Conservation (phyloP, 2,797 vertebrate genomes). For the Kryptopterus vitreolus region DNA sequence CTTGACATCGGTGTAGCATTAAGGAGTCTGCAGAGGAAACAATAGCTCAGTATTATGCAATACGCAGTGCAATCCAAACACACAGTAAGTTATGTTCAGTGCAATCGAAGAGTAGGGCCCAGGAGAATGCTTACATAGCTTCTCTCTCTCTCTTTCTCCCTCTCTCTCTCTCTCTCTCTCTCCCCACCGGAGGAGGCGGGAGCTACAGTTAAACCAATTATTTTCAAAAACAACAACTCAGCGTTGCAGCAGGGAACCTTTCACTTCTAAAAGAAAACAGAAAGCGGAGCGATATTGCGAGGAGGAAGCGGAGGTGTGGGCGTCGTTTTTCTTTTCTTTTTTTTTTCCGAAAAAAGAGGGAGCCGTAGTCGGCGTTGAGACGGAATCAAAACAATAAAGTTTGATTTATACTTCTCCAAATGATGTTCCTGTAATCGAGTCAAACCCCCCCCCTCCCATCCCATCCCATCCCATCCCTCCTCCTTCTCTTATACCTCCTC, state of each 20-base stretch:
- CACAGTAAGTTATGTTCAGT: constrained; percentile 43
- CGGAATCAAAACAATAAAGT: constrained; percentile 57
- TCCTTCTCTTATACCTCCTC: constrained; percentile 40
- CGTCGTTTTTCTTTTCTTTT: no score
- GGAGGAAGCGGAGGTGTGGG: constrained; percentile 47
- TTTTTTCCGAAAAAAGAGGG: constrained; percentile 1
- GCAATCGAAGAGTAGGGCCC: constrained; percentile 45
- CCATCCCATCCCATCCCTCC: not conserved
- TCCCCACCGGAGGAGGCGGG: constrained; percentile 44
- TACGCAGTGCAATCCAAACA: constrained; percentile 41
- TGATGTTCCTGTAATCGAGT: constrained; percentile 61
- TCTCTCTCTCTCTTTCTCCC: no score
- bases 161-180: no score
- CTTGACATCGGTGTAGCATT: constrained; percentile 31
- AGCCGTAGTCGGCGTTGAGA: constrained; percentile 39
- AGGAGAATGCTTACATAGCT: constrained; percentile 49
- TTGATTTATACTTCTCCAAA: constrained; percentile 61
- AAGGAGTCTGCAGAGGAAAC: constrained; percentile 36
- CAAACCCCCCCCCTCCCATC: constrained; percentile 39
- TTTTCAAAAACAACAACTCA: constrained; percentile 54
- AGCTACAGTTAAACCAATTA: constrained; percentile 52
- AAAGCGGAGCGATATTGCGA: constrained; percentile 27
- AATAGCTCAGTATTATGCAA: constrained; percentile 41
- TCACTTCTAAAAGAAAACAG: constrained; percentile 42
- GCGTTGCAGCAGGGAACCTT: constrained; percentile 53